Percentiles rank a stretch among this genome's conserved stretches.
These are phyloP conservation scores for Allolobophora icterica DNA, from an alignment of 2,888 invertebrate species.

Conservation along the genomic window DNA sequence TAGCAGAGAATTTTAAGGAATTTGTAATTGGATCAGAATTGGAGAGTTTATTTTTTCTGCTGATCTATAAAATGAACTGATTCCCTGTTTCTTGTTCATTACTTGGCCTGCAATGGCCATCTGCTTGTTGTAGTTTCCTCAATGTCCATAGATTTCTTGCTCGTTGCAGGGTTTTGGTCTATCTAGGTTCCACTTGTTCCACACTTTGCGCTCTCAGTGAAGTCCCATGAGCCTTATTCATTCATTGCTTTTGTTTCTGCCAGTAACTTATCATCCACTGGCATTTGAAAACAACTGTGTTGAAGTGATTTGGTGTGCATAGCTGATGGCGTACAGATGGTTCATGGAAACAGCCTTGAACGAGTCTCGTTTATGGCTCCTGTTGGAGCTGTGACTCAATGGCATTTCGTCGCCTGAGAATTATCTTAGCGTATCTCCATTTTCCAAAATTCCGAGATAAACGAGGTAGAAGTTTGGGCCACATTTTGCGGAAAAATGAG, in stretches of 20 bases:
- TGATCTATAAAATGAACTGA: too few species aligned
- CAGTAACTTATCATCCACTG: not conserved
- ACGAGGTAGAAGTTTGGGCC: too few species aligned
- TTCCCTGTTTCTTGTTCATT: too few species aligned
- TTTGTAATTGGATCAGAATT: too few species aligned
- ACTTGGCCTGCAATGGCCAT: too few species aligned
- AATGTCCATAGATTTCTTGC: not conserved
- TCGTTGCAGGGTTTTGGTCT: not conserved
- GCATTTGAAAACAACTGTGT: not conserved
- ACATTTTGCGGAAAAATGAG: too few species aligned
- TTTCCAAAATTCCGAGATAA: too few species aligned
- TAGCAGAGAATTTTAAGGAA: not conserved
- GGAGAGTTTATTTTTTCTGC: too few species aligned
- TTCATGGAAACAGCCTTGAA: not conserved
- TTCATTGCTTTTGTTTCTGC: not conserved
- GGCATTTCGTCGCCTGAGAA: too few species aligned
- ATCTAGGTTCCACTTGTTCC: not conserved
- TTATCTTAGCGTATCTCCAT: too few species aligned
- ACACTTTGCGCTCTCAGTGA: not conserved
- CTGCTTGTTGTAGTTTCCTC: too few species aligned
- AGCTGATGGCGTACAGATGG: not conserved
- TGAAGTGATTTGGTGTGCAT: not conserved
- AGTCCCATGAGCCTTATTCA: not conserved
- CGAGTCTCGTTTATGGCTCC: not conserved
- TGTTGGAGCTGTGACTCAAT: not conserved